phyloP scores from a whole-genome alignment of 1,140 invertebrate species.

The Lerema accius region DNA sequence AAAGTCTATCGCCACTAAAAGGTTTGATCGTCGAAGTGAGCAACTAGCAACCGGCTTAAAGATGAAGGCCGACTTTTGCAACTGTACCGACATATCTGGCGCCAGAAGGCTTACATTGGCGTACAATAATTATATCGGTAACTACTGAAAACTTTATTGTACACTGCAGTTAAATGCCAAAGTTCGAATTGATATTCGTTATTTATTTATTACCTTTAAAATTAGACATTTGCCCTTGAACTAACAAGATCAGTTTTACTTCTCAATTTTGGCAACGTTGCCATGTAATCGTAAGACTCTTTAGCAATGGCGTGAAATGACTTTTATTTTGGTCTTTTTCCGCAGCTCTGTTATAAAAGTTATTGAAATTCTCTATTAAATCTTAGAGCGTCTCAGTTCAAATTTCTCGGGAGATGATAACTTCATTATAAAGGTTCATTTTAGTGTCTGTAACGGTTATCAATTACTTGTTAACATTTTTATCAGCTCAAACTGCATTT shows the following conservation, averaged over 20 bases:
- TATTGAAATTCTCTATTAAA: constrained; percentile 13
- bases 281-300: constrained; percentile 1
- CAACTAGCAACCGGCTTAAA: constrained; percentile 37
- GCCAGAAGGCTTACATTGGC: constrained; percentile 35
- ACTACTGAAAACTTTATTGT: constrained; percentile 9
- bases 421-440: neutral
- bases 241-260: neutral
- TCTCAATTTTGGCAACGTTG: constrained; percentile 2
- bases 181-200: neutral
- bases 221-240: neutral
- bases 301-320: neutral
- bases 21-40: constrained; percentile 36
- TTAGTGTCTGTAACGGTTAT: neutral
- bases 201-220: neutral
- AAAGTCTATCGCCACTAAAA: constrained; percentile 23
- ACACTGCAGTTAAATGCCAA: neutral
- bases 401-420: neutral
- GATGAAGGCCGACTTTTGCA: constrained; percentile 64
- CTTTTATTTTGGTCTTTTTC: neutral
- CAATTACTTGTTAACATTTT: neutral
- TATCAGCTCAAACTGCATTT: neutral
- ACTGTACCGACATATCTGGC: constrained; percentile 47
- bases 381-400: neutral
- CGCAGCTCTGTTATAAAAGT: neutral
- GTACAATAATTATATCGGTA: constrained; percentile 32